A percentile compares a stretch with the other conserved stretches of the same genome.
Conservation (phyloP, 2,888 invertebrate genomes). For the Diplolepis rosae region DNA sequence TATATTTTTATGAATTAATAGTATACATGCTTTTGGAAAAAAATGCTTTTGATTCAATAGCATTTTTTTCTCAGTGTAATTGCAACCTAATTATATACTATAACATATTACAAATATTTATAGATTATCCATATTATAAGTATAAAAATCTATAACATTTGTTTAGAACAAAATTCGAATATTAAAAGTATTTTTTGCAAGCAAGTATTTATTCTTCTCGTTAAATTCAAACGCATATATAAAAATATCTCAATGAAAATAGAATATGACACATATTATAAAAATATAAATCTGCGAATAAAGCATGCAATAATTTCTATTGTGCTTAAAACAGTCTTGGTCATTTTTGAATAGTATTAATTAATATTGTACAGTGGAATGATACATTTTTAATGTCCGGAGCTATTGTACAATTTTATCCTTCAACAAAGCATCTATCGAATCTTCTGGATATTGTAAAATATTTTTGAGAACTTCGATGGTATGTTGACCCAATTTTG, state of each 20-base stretch:
- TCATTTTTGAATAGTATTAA: not conserved
- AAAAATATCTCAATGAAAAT: no score
- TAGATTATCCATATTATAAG: no score
- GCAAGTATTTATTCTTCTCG: not conserved
- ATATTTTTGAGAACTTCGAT: slow-evolving; percentile 81
- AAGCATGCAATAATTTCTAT: not conserved
- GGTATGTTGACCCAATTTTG: slow-evolving; percentile 92
- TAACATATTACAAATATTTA: no score
- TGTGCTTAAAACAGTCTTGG: no score
- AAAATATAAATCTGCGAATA: not conserved
- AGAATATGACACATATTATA: not conserved
- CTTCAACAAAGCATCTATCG: slow-evolving; percentile 76
- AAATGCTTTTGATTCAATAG: no score
- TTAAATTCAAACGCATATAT: not conserved
- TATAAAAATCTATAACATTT: no score
- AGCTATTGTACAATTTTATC: slow-evolving; percentile 74
- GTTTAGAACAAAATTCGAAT: no score
- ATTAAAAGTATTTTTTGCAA: no score
- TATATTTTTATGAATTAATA: no score
- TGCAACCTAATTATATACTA: no score
- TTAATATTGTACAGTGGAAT: not conserved
- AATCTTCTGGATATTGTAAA: slow-evolving; percentile 78
- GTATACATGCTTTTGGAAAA: no score
- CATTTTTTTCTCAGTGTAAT: no score
- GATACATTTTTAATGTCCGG: slow-evolving; percentile 38